A percentile compares a stretch with the other conserved stretches of the same genome.
These are phyloP conservation scores for Cricetomys ansorgei DNA, from an alignment of 2,113 vertebrate species.

Conservation along the genomic window DNA sequence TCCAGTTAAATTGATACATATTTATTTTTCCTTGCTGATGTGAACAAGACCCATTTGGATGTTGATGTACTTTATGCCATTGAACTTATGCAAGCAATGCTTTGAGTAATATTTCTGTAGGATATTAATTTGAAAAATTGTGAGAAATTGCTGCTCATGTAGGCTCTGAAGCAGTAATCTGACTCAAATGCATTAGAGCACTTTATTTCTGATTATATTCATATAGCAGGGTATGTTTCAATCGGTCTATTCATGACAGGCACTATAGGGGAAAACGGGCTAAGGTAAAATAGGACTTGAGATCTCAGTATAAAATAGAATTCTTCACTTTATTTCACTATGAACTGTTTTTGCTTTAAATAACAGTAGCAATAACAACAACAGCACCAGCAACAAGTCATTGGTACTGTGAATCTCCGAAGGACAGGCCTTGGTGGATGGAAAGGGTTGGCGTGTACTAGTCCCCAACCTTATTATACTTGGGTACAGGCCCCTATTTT, in stretches of 20 bases:
- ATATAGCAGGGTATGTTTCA: constrained; percentile 37
- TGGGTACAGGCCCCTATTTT: background rate
- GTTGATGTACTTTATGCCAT: constrained; percentile 26
- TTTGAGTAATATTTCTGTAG: constrained; percentile 48
- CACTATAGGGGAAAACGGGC: background rate
- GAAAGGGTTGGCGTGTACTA: background rate
- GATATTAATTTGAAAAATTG: constrained; percentile 31
- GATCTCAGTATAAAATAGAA: background rate
- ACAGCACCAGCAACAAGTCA: background rate
- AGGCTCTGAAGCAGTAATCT: constrained; percentile 19
- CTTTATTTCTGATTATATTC: constrained; percentile 59
- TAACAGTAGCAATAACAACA: background rate
- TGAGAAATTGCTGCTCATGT: constrained; percentile 17
- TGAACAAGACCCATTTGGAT: constrained; percentile 34
- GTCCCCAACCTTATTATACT: constrained; percentile 16
- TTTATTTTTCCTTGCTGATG: constrained; percentile 24
- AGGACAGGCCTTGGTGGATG: background rate
- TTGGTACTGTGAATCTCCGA: background rate
- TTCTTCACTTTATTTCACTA: background rate
- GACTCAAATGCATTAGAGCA: constrained; percentile 22
- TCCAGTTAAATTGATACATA: background rate
- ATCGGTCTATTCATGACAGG: background rate
- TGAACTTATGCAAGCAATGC: constrained; percentile 17
- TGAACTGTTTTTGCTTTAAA: background rate
- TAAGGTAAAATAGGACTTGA: constrained; percentile 15